Percentiles rank a stretch among this genome's conserved stretches.
phyloP scores from a whole-genome alignment of 2,113 vertebrate species.

The Uropsilus gracilis region DNA sequence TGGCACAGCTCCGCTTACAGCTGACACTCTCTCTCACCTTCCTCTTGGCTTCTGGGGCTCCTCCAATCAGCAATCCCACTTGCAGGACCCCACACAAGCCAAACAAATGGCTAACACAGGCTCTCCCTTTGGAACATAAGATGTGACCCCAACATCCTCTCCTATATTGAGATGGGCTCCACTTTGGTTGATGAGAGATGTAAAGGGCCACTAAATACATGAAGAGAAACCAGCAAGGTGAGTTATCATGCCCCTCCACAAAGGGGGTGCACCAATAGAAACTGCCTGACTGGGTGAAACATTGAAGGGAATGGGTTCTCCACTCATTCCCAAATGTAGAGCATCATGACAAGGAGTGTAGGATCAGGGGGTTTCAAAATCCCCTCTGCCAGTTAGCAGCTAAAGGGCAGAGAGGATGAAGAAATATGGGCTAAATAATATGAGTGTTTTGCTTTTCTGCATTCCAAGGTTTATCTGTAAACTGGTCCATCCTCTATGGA shows the following conservation, averaged over 20 bases:
- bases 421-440: neutral
- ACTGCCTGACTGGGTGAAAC: neutral
- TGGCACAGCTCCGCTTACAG: neutral
- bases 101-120: neutral
- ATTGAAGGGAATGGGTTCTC: neutral
- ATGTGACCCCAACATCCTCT: neutral
- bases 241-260: neutral
- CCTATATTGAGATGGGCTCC: neutral
- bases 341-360: neutral
- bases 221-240: neutral
- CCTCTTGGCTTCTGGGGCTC: neutral
- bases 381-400: neutral
- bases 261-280: neutral
- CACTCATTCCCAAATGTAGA: neutral
- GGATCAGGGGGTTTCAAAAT: neutral
- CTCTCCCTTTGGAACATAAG: neutral
- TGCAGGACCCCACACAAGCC: fast-evolving
- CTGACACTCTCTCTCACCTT: neutral
- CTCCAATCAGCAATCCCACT: fast-evolving
- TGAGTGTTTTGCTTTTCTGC: neutral
- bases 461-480: neutral
- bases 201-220: neutral
- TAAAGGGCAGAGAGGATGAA: neutral
- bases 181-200: neutral
- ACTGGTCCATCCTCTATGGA: too few relatives aligned